A percentile compares a stretch with the other conserved stretches of the same genome.
phyloP scores from a whole-genome alignment of 1,140 invertebrate genomes.

The Trichomalopsis sarcophagae region DNA sequence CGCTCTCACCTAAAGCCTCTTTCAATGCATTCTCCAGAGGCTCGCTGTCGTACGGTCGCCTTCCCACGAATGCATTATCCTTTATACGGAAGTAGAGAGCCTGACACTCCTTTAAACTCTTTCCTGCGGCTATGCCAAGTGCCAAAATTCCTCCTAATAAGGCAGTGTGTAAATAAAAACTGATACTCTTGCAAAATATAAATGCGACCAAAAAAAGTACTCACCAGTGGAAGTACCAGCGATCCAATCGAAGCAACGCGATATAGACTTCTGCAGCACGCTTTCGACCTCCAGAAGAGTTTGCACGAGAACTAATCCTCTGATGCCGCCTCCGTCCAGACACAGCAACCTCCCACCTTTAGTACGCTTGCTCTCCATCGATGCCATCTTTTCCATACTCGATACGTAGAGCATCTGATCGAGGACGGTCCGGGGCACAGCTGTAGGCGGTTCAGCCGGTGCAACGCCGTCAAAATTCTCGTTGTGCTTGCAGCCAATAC shows the following conservation, averaged over 20 bases:
- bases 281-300: slow-evolving; percentile 90
- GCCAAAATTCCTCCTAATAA: slow-evolving; percentile 90
- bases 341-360: slow-evolving; percentile 82
- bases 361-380: slow-evolving; percentile 57
- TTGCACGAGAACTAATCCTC: slow-evolving; percentile 91
- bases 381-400: slow-evolving; percentile 76
- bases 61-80: slow-evolving; percentile 92
- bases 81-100: slow-evolving; percentile 95
- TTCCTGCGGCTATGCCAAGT: slow-evolving; percentile 82
- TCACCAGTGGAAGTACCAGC: slow-evolving; percentile 92
- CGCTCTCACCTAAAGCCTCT: slow-evolving; percentile 86
- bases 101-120: slow-evolving; percentile 85
- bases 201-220: no score
- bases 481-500: slow-evolving; percentile 76
- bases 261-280: slow-evolving; percentile 82
- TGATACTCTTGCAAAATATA: no score
- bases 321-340: slow-evolving; percentile 95
- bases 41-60: slow-evolving; percentile 90
- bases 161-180: background rate
- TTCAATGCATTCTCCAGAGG: slow-evolving; percentile 91
- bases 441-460: slow-evolving; percentile 76
- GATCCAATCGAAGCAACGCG: slow-evolving; percentile 96
- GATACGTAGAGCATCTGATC: slow-evolving; percentile 78
- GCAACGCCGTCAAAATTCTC: slow-evolving; percentile 80
- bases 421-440: slow-evolving; percentile 76